Evolutionary conservation across 2,797 vertebrate genomes (phyloP).

Genomic region (Pteronotus mesoamericanus): DNA sequence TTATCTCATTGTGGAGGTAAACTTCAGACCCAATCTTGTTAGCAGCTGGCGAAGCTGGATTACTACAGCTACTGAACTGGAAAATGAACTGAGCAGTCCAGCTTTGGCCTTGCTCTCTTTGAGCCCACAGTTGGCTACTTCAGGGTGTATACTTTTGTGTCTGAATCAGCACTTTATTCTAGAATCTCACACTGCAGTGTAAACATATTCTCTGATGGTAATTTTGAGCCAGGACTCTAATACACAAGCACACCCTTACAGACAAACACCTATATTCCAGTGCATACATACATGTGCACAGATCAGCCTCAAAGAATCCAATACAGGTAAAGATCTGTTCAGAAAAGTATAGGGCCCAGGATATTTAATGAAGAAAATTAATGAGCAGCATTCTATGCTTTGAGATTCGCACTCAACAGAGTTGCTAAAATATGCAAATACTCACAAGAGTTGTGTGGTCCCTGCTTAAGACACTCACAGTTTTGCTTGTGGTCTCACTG

Average conservation of each 20-base stretch:
- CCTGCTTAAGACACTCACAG: conserved; percentile 96
- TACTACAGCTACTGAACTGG: conserved; percentile 98
- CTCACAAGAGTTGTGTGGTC: conserved; percentile 97
- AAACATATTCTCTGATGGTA: conserved; percentile 82
- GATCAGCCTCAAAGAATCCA: conserved; percentile 39
- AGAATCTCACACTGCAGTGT: conserved; percentile 81
- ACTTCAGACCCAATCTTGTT: conserved; percentile 99
- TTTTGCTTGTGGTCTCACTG: conserved; percentile 99
- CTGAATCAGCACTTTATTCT: conserved; percentile 94
- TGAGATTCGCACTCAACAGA: conserved; percentile 87
- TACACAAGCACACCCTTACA: background rate
- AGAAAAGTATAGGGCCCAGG: conserved; percentile 49
- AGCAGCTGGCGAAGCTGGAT: conserved; percentile 99
- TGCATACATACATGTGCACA: no score
- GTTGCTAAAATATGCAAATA: conserved; percentile 99
- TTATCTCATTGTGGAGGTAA: conserved; percentile 99
- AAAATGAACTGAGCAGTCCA: conserved; percentile 99
- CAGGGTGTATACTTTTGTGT: conserved; percentile 88
- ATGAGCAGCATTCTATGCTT: conserved; percentile 85
- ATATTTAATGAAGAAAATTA: conserved; percentile 81
- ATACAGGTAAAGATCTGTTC: conserved; percentile 74
- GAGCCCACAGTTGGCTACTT: conserved; percentile 91
- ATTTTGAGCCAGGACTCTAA: conserved; percentile 61
- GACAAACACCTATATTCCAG: background rate
- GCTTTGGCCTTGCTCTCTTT: conserved; percentile 99